Evolutionary conservation across 2,797 vertebrate genomes (phyloP).

Genomic region (Myotis daubentonii): DNA sequence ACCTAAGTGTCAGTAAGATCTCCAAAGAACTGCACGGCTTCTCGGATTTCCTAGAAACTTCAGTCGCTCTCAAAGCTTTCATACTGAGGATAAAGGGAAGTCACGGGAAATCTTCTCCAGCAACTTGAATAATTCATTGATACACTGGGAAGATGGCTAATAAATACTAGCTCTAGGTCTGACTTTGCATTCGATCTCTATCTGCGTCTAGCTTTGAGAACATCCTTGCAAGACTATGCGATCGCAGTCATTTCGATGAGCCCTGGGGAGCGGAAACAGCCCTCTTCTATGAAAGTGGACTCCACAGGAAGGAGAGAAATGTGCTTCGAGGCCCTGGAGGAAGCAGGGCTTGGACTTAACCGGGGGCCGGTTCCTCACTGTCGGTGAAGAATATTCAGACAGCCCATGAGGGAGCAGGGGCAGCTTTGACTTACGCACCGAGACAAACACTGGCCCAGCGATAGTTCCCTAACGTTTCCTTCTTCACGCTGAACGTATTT

Average conservation of each 20-base stretch:
- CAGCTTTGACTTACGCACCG: neutral
- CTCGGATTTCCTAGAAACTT: neutral
- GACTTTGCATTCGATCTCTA: conserved; percentile 46
- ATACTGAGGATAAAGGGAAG: neutral
- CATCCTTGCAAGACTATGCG: neutral
- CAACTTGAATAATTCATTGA: conserved; percentile 63
- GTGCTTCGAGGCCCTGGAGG: neutral
- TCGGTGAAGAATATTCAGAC: neutral
- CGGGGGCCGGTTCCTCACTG: neutral
- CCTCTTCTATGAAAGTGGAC: neutral
- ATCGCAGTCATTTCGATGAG: neutral
- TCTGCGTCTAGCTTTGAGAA: conserved; percentile 34
- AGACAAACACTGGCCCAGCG: neutral
- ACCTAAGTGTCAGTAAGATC: neutral
- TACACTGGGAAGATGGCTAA: conserved; percentile 34
- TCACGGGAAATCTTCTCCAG: conserved; percentile 45
- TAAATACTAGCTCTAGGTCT: conserved; percentile 41
- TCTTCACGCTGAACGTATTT: neutral
- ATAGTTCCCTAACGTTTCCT: neutral
- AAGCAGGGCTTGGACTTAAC: neutral
- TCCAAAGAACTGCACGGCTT: neutral
- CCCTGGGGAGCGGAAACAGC: neutral
- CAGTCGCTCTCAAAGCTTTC: neutral
- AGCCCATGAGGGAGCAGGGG: neutral
- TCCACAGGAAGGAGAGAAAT: neutral